Conservation (phyloP, 2,113 vertebrate species). For the Dasyprocta punctata region DNA sequence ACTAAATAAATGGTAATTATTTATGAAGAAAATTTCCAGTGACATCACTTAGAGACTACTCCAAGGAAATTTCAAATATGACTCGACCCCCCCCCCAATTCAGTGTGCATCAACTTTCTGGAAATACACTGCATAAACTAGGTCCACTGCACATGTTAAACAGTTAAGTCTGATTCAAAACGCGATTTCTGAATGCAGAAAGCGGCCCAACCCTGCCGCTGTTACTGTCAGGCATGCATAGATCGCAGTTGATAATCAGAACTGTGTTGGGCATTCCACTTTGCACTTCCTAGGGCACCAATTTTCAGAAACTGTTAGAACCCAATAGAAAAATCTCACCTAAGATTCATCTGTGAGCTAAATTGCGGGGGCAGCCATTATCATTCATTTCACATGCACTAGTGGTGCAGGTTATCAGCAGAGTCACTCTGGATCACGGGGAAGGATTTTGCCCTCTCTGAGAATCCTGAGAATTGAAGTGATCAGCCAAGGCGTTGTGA, state of each 20-base stretch:
- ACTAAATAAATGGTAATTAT: not conserved
- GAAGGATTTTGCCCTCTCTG: slow-evolving; percentile 27
- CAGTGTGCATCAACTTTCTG: slow-evolving; percentile 8
- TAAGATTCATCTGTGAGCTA: slow-evolving; percentile 73
- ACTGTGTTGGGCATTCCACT: slow-evolving; percentile 71
- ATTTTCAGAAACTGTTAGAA: slow-evolving; percentile 78
- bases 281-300: slow-evolving; percentile 78
- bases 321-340: slow-evolving; percentile 79
- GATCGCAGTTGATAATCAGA: slow-evolving; percentile 69
- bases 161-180: slow-evolving; percentile 53
- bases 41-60: not conserved
- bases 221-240: slow-evolving; percentile 43
- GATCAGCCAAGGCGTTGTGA: slow-evolving; percentile 29
- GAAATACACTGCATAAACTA: slow-evolving; percentile 17
- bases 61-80: slow-evolving; percentile 38
- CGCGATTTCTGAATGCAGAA: slow-evolving; percentile 17
- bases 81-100: not conserved
- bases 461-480: slow-evolving; percentile 57
- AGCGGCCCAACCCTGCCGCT: not conserved
- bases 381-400: slow-evolving; percentile 64
- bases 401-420: not conserved
- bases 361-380: slow-evolving; percentile 70
- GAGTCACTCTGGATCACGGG: not conserved
- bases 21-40: not conserved
- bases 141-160: slow-evolving; percentile 6